Base-by-base conservation (phyloP, 2,797 vertebrate species). In the Podarcis siculus region DNA sequence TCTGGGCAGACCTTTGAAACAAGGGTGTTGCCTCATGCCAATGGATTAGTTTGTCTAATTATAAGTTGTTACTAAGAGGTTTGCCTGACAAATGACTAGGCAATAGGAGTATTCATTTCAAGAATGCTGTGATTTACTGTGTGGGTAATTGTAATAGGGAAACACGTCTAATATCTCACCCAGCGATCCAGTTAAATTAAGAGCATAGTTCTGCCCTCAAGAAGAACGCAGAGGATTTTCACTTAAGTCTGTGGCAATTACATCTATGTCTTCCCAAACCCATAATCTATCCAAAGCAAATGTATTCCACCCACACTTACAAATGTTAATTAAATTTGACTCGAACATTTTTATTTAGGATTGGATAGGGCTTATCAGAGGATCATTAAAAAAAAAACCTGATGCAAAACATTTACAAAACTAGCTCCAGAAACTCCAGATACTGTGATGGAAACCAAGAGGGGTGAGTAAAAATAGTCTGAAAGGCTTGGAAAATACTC, bases 31-130 rank as follows among this genome's bases (percentile, higher is more conserved):
- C 91, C 87, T 95, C 92, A 95, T 95, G 89, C 90, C 93, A 95
- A 90, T 89, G 93, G 73, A 88, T 93, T 94, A 95, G 49, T 91
- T 91, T 71, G 39, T 92, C 86, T 84, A 85, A 91, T 91, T 93
- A 84, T 92, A 90, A 93, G 87, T 85, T 96, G 93, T 21, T 91
- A 83, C 82, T 94, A 88, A 94, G 86, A 95, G 95, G 95, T 95
- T 95, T 90, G 95, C 94, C 61, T 3, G 82, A 84, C 95, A 96
- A 89, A 93, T 95, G 93, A 90, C 88, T 92, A 85, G 94, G 93
- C 80, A 95, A 96, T 95, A 93, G 93, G 87, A 96, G 90, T 86
- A 75, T 32, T 91, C 72, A 67, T 93, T 95, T 94, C 86, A 92
- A 95, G 91, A 95, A 96, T 93, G 89, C 94, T 8, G 25, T 81